Conservation (phyloP, 2,113 vertebrate species). For the Hippocampus guttulatus region DNA sequence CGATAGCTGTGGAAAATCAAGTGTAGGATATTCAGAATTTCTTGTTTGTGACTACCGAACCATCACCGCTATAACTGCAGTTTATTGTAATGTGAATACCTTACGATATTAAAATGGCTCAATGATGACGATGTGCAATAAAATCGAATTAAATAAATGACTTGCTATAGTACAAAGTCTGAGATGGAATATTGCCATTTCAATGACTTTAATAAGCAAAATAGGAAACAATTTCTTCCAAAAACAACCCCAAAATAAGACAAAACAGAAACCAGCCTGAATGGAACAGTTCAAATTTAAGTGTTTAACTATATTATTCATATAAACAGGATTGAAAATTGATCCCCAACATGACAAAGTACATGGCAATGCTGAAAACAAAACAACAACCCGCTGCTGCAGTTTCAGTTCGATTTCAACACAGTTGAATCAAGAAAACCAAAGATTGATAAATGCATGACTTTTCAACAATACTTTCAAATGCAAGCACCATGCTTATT, state of each 20-base stretch:
- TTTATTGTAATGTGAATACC: background rate
- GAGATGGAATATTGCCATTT: constrained; percentile 89
- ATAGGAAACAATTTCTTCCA: constrained; percentile 97
- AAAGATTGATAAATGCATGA: constrained; percentile 95
- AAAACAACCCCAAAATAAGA: constrained; percentile 84
- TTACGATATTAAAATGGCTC: background rate
- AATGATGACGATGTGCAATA: background rate
- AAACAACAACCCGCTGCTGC: constrained; percentile 90
- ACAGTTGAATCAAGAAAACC: constrained; percentile 98
- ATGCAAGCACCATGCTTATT: constrained; percentile 99
- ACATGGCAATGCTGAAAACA: constrained; percentile 94
- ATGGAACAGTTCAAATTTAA: constrained; percentile 99
- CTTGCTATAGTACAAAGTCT: constrained; percentile 49
- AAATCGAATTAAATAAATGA: background rate
- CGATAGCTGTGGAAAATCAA: background rate
- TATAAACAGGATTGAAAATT: constrained; percentile 99
- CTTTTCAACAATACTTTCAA: constrained; percentile 95
- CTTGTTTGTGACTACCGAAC: too few relatives aligned
- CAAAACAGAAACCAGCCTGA: constrained; percentile 99
- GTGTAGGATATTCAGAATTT: too few relatives aligned
- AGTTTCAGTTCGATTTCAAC: constrained; percentile 96
- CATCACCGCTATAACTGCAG: background rate
- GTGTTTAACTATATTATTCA: constrained; percentile 85
- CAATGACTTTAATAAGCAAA: constrained; percentile 99
- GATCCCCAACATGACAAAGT: constrained; percentile 88